These are phyloP conservation scores for Ganaspis sp. DNA, from an alignment of 1,140 invertebrate species.

Conservation along the genomic window DNA sequence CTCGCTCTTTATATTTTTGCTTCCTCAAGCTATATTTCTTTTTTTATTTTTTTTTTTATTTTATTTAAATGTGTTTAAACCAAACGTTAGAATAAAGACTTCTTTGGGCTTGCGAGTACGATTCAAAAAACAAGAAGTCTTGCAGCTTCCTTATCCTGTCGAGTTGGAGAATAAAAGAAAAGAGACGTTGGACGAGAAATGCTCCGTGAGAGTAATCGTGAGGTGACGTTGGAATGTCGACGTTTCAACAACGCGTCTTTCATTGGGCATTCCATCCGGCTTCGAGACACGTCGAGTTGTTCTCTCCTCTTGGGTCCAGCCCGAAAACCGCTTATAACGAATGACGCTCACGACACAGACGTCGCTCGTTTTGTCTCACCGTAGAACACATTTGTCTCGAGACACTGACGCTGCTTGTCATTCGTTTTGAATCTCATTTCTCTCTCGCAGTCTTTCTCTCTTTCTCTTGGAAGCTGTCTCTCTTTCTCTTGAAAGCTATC, in stretches of 20 bases:
- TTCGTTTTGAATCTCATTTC: not conserved
- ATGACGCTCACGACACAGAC: not conserved
- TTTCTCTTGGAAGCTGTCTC: not conserved
- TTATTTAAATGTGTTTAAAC: no score
- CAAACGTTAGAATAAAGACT: no score
- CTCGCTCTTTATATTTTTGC: no score
- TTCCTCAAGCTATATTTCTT: no score
- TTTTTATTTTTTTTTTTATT: no score
- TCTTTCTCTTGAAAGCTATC: not conserved
- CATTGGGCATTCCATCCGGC: conserved; percentile 51
- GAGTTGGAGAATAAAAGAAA: not conserved
- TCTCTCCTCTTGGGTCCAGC: not conserved
- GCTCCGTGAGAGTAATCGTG: conserved; percentile 52
- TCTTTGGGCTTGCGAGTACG: no score
- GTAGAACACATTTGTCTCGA: conserved; percentile 25
- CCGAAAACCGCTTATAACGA: conserved; percentile 18
- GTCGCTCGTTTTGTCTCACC: conserved; percentile 25
- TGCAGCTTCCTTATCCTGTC: no score
- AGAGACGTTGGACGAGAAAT: not conserved
- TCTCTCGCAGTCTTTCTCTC: not conserved
- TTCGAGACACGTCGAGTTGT: conserved; percentile 29
- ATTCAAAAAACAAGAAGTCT: no score
- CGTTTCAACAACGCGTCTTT: conserved; percentile 54
- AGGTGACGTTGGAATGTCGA: conserved; percentile 58
- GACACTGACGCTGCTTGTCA: not conserved